phyloP scores from a whole-genome alignment of 2,113 vertebrate genomes.

The Toxostoma redivivum region DNA sequence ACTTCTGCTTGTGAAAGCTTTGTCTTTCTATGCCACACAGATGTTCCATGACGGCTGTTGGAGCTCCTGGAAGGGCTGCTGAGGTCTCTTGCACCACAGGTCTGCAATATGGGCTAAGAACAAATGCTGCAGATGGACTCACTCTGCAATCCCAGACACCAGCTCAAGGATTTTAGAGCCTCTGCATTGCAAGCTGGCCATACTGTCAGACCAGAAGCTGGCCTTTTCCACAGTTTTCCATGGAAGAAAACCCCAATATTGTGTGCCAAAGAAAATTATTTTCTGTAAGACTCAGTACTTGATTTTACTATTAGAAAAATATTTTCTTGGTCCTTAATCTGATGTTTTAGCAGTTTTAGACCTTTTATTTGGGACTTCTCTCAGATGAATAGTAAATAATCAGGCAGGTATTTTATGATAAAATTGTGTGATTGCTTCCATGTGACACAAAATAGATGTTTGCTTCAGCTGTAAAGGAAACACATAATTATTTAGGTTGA shows the following conservation, averaged over 20 bases:
- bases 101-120: neutral
- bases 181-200: neutral
- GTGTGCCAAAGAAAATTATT: neutral
- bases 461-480: neutral
- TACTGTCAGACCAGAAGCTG: neutral
- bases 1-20: neutral
- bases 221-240: neutral
- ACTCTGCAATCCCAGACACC: neutral
- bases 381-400: neutral
- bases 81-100: neutral
- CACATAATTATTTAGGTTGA: neutral
- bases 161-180: neutral
- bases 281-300: neutral
- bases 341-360: neutral
- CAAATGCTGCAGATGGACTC: neutral
- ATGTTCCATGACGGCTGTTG: neutral
- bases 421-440: neutral
- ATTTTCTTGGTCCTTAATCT: neutral
- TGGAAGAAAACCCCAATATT: neutral
- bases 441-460: neutral
- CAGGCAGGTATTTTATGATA: neutral
- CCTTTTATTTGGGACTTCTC: neutral
- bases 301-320: neutral
- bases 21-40: neutral
- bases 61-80: neutral